Conservation (phyloP, 2,888 invertebrate genomes). For the Andrena minutula region DNA sequence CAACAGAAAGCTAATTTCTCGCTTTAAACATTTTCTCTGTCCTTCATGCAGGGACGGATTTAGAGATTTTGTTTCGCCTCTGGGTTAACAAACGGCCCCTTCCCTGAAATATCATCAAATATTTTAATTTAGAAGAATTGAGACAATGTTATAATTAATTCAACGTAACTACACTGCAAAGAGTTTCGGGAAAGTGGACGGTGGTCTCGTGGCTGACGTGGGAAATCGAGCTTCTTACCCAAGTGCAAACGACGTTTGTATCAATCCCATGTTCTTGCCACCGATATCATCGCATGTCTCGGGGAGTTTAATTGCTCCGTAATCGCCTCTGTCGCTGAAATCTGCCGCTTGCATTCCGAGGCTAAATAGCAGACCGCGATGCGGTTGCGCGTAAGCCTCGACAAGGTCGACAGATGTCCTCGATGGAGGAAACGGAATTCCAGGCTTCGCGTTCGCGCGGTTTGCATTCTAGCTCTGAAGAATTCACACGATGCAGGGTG, state of each 20-base stretch:
- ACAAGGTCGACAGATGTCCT: slow-evolving; percentile 55
- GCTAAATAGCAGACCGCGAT: slow-evolving; percentile 31
- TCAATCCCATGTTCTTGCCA: slow-evolving; percentile 42
- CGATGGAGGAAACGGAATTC: slow-evolving; percentile 46
- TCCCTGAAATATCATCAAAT: too few relatives aligned
- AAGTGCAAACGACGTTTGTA: slow-evolving; percentile 34
- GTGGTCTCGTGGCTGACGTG: slow-evolving; percentile 32
- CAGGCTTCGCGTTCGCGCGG: slow-evolving; percentile 29
- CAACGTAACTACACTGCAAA: not conserved
- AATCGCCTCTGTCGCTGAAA: slow-evolving; percentile 61
- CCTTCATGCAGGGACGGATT: too few relatives aligned
- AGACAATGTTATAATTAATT: too few relatives aligned
- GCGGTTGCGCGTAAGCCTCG: slow-evolving; percentile 12
- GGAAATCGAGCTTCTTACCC: slow-evolving; percentile 60
- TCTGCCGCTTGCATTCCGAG: slow-evolving; percentile 53
- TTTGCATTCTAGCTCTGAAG: slow-evolving; percentile 51
- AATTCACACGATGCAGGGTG: slow-evolving; percentile 48
- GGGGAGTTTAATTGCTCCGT: slow-evolving; percentile 67
- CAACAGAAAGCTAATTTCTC: not conserved
- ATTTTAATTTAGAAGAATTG: too few relatives aligned
- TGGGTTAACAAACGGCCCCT: too few relatives aligned
- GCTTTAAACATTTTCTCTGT: not conserved
- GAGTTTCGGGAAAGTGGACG: slow-evolving; percentile 7
- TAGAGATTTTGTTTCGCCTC: too few relatives aligned
- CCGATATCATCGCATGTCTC: slow-evolving; percentile 44